These are phyloP conservation scores for Leucoraja erinaceus DNA, from an alignment of 2,113 vertebrate species.

Conservation along the genomic window DNA sequence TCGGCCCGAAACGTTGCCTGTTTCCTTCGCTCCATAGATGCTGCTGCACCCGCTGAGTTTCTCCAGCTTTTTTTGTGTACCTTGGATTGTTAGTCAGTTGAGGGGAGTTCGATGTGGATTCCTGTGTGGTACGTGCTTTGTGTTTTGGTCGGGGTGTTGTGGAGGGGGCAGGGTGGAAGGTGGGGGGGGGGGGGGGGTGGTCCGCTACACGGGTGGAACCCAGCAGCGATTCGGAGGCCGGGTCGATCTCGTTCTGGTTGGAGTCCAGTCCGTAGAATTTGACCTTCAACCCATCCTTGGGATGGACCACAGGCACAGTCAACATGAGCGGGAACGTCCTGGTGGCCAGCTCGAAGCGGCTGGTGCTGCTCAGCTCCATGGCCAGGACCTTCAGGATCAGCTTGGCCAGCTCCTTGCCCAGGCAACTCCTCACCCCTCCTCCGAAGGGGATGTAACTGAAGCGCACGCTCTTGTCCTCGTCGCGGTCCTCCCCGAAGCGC, in stretches of 20 bases:
- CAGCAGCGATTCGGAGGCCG: slow-evolving; percentile 81
- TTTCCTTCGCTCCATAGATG: too few relatives aligned
- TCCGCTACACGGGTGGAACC: slow-evolving; percentile 75
- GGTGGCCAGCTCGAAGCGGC: slow-evolving; percentile 87
- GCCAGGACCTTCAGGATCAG: slow-evolving; percentile 87
- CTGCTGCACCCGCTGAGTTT: too few relatives aligned
- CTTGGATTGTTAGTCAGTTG: slow-evolving; percentile 39
- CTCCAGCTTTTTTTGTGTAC: too few relatives aligned
- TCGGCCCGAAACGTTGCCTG: too few relatives aligned
- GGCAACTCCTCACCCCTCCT: slow-evolving; percentile 83
- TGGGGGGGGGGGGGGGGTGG: not conserved
- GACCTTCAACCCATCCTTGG: slow-evolving; percentile 82
- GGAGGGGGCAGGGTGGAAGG: not conserved
- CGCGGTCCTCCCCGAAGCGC: slow-evolving; percentile 81
- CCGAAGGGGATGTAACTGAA: slow-evolving; percentile 96
- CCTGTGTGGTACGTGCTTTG: slow-evolving; percentile 7
- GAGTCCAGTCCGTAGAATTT: slow-evolving; percentile 96
- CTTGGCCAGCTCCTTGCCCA: slow-evolving; percentile 91
- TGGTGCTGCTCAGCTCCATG: slow-evolving; percentile 84
- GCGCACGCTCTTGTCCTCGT: slow-evolving; percentile 85
- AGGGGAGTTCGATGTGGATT: not conserved
- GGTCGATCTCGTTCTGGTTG: slow-evolving; percentile 96
- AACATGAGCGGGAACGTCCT: slow-evolving; percentile 82
- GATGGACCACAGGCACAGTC: slow-evolving; percentile 88
- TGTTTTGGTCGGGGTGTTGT: slow-evolving; percentile 23